Base-by-base conservation (phyloP, 1,140 invertebrate genomes). In the Drosophila sechellia region DNA sequence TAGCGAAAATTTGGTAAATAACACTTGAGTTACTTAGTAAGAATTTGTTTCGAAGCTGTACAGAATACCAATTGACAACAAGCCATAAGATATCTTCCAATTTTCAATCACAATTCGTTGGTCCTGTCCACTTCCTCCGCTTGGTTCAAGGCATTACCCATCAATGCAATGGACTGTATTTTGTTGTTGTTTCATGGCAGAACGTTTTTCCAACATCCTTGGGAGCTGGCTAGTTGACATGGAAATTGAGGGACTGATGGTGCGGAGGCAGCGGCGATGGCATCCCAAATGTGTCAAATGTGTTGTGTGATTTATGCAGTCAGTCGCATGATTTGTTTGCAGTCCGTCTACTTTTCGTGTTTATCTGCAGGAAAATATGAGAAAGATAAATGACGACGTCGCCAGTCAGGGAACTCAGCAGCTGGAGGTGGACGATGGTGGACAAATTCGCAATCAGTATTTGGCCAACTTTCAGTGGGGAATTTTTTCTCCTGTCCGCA, bases 261-360 rank as follows among this genome's bases (percentile, higher is more conserved):
- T 35, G 27, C 5, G 17, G 20, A 27, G 20, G 49, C 39, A 37
- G 60, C 53, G 77, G 58, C 60, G 59, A 81, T 83, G 71, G 84
- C 84, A 87, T 87, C 84, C 84, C 79, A 77, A 90, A 90, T 90
- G 81, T 90, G 86, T 90, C 86, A 90, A 90, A 90, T 83, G 81
- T 79, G 76, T 81, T 81, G 83, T 81, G 81, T 90, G 86, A 90
- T 90, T 86, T 90, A 90, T 90, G 86, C 86, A 90, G 86, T 90
- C 81, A 74, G 81, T 84, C 79, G 86, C 75, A 90, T 90, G 87
- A 90, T 90, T 90, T 90, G 86, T 90, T 86, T 81, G 79, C 86
- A 90, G 81, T 90, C 87, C 81, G 77, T 86, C 86, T 81, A 79
- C 77, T 81, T 85, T 90, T 86, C 86, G 74, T 89, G 85, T 90